Evolutionary conservation across 2,113 vertebrate species (phyloP).

Genomic region (Amphilophus citrinellus): DNA sequence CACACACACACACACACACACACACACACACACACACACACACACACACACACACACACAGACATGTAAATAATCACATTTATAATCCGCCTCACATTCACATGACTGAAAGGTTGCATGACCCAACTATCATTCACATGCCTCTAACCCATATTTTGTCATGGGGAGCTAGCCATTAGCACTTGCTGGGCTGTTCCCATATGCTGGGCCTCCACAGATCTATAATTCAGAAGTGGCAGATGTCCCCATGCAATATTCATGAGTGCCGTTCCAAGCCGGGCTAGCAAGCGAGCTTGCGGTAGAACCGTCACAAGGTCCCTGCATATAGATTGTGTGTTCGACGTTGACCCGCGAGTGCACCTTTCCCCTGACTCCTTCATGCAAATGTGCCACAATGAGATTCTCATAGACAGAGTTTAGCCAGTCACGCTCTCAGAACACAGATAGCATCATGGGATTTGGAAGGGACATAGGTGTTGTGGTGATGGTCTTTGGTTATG

Average conservation of each 20-base stretch:
- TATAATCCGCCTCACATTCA: constrained; percentile 46
- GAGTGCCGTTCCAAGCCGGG: constrained; percentile 69
- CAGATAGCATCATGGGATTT: constrained; percentile 6
- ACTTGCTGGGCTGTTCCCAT: constrained; percentile 78
- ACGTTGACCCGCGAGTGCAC: constrained; percentile 62
- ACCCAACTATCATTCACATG: constrained; percentile 65
- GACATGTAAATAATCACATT: constrained; percentile 61
- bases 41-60: constrained; percentile 1
- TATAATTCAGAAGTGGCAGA: constrained; percentile 87
- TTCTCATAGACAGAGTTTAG: constrained; percentile 9
- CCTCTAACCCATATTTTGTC: constrained; percentile 78
- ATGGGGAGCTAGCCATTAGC: constrained; percentile 78
- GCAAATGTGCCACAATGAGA: constrained; percentile 31
- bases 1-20: background rate
- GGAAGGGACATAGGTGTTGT: background rate
- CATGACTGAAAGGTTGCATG: constrained; percentile 58
- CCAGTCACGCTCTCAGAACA: constrained; percentile 22
- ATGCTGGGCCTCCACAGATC: constrained; percentile 81
- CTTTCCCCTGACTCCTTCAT: constrained; percentile 26
- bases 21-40: background rate
- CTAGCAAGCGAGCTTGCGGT: constrained; percentile 65
- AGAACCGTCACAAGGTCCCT: constrained; percentile 66
- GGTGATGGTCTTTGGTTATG: background rate
- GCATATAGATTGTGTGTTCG: constrained; percentile 64
- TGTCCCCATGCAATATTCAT: constrained; percentile 84